These are phyloP conservation scores for Lepas anatifera DNA, from an alignment of 2,888 invertebrate species.

Conservation along the genomic window DNA sequence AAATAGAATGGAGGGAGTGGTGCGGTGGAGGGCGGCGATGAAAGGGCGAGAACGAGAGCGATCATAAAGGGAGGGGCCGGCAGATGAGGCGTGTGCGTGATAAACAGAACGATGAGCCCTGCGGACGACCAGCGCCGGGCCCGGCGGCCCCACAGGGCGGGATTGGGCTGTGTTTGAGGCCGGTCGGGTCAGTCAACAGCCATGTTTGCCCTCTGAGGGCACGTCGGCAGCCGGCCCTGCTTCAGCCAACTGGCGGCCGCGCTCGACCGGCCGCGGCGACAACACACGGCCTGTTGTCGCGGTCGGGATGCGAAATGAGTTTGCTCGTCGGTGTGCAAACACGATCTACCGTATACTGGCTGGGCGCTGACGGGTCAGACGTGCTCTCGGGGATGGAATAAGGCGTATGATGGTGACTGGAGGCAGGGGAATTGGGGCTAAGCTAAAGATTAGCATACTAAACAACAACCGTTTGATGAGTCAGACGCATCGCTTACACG, in stretches of 20 bases:
- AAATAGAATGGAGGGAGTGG: slow-evolving; percentile 12
- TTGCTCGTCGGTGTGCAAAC: background rate
- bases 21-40: background rate
- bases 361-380: background rate
- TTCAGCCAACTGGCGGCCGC: background rate
- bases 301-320: background rate
- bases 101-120: background rate
- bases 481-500: no score
- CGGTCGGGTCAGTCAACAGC: background rate
- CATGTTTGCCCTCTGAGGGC: background rate
- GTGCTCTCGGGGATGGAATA: background rate
- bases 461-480: no score
- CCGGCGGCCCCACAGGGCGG: background rate
- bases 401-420: background rate
- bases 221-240: background rate
- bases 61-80: background rate
- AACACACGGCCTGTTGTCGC: background rate
- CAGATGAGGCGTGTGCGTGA: background rate
- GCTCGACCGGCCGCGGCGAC: background rate
- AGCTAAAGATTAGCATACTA: no score
- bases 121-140: background rate
- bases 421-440: background rate
- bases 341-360: background rate
- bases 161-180: background rate
- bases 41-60: background rate